Base-by-base conservation (phyloP, 2,113 vertebrate species). In the Dicaeum eximium region DNA sequence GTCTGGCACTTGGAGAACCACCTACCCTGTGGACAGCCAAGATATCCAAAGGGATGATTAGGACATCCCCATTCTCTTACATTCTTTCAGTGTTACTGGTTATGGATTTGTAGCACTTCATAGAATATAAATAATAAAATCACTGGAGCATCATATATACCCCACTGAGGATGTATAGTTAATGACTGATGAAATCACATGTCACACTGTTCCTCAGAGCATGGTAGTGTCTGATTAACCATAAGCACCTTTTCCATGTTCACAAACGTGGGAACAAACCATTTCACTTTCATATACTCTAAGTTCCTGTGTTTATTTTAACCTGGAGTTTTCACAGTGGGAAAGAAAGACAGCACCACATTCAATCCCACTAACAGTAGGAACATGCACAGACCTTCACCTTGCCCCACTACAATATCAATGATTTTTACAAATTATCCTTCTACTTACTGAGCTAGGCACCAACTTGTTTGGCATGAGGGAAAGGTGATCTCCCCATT, bases 151-250 rank as follows among this genome's bases (percentile, higher is more conserved):
- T 66, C 35, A 28, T 51, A 71, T 42, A 28, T 51, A 71, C 38
- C 38, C 33, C 47, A 44, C 30, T 50, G 42, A 58, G 65, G 38
- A 87, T 71, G 40, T 64, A 44, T 15, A 71, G 92, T 67, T 94
- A 91, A 96, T 79, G 61, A 90, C 56, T 90, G 73, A 89, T 81
- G 61, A 91, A 95, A 86, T 85, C 87, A 81, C 42, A 61, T 1
- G 2, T 40, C 80, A 56, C 72, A 8, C 50, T 73, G 27, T n/a
- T 88, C 66, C 61, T 80, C 64, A 70, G 50, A 50, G 25, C 45
- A 35, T 0, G 50, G 24, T 2, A 45, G 23, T 61, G 22, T 19
- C 65, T 48, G 47, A 84, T 81, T 92, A 85, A 79, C 57, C 77
- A 69, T 12, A 71, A 72, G 25, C 19, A 40, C 33, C 33, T 62